phyloP scores from a whole-genome alignment of 2,797 vertebrate species.

The Botia almorhae region DNA sequence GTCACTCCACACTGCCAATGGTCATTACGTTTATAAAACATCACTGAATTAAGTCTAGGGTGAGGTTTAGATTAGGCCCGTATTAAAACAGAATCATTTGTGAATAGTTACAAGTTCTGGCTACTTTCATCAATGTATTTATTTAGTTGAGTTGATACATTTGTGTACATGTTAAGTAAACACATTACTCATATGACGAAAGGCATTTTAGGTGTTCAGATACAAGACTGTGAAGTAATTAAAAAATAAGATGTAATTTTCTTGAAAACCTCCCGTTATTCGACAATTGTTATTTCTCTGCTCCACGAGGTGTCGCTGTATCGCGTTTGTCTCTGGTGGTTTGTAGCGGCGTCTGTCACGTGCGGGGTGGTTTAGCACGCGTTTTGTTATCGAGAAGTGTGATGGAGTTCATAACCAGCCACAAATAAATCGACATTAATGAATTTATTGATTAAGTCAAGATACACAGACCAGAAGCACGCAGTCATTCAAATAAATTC shows the following conservation, averaged over 20 bases:
- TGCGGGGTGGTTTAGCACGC: background rate
- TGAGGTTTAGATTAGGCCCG: background rate
- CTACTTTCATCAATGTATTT: too few species aligned
- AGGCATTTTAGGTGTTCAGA: too few species aligned
- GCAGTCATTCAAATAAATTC: background rate
- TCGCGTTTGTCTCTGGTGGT: background rate
- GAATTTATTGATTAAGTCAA: background rate
- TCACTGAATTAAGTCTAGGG: background rate
- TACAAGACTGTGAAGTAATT: too few species aligned
- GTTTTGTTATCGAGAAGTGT: background rate
- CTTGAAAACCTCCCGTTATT: too few species aligned
- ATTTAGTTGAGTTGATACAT: too few species aligned
- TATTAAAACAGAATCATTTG: background rate
- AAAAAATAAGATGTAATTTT: too few species aligned
- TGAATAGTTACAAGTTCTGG: too few species aligned
- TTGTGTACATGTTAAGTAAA: too few species aligned
- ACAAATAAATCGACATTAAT: background rate
- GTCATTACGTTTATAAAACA: background rate
- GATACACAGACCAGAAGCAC: background rate
- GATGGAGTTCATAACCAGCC: background rate
- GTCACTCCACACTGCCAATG: background rate
- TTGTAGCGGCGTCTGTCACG: background rate
- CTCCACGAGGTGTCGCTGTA: conserved; percentile 38
- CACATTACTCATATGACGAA: too few species aligned
- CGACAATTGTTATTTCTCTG: too few species aligned